Evolutionary conservation across 2,888 invertebrate species (phyloP), one percentile per base, ranked within the genome.

Genomic region (Leptothorax acervorum): DNA sequence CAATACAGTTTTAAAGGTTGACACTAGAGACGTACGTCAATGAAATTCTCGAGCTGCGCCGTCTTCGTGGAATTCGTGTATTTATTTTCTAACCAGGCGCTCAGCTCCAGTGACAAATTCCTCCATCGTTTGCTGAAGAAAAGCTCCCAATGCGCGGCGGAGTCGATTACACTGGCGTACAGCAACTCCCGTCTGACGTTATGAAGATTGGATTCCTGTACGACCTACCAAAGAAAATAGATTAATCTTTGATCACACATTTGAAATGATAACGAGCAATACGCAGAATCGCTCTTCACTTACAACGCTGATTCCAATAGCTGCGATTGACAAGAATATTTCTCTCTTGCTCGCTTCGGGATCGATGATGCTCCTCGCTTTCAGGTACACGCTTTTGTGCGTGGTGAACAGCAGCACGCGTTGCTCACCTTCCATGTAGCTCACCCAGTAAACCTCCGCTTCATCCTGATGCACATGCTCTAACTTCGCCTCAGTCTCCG

Each of bases 61-160:
- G 96, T 97, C 91, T 96, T 96, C 88, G 96, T 96, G 18, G 97
- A 97, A 42, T 96, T 96, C 90, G 96, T 96, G 95, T 97, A 98
- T 92, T 97, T 97, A 88, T 98, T 97, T 93, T 98, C 98, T 68
- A 98, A 95, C 98, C 98, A 98, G 0, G 97, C 96, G 4, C 97
- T 97, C 35, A 98, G 93, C 91, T 98, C 98, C 48, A 97, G 95
- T 0, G 97, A 97, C 3, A 98, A 94, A 51, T 97, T 96, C 93
- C 97, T 98, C 98, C 98, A 98, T 92, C 96, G 96, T 90, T 97
- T 97, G 28, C 97, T 97, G 0, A 98, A 97, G 91, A 97, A 97
- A 2, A 98, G 97, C 94, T 98, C 97, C 98, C 98, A 98, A 84
- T 97, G 95, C 0, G 98, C 97, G 0, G 97, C 96, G 0, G 97